Evolutionary conservation across 2,888 invertebrate genomes (phyloP).

Genomic region (Calameuta idolon): DNA sequence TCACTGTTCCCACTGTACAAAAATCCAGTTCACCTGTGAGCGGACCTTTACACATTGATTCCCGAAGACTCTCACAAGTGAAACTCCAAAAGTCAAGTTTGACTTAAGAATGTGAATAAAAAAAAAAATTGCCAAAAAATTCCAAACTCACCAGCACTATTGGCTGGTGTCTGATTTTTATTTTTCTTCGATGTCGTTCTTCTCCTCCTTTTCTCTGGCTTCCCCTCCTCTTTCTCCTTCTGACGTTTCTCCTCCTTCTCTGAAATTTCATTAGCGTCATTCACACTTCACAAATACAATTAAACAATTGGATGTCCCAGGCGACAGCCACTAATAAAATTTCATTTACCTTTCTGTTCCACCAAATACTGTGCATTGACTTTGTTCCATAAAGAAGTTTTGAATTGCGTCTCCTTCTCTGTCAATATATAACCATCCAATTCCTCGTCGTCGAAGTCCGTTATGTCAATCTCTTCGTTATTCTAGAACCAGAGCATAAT

Average conservation of each 20-base stretch:
- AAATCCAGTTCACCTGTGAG: too few relatives aligned
- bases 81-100: background rate
- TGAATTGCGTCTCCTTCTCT: slow-evolving; percentile 83
- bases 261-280: slow-evolving; percentile 56
- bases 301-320: background rate
- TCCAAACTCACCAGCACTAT: slow-evolving; percentile 64
- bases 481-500: slow-evolving; percentile 29
- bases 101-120: background rate
- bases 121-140: background rate
- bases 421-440: slow-evolving; percentile 87
- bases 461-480: slow-evolving; percentile 74
- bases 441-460: slow-evolving; percentile 89
- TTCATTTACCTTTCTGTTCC: slow-evolving; percentile 77
- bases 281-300: background rate
- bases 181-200: slow-evolving; percentile 76
- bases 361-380: slow-evolving; percentile 89
- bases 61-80: background rate
- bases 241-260: slow-evolving; percentile 85
- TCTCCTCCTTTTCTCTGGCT: slow-evolving; percentile 84
- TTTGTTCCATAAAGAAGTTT: slow-evolving; percentile 88
- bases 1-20: too few relatives aligned
- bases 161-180: slow-evolving; percentile 74
- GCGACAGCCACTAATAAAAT: background rate
- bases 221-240: slow-evolving; percentile 87
- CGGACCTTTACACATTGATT: background rate